Evolutionary conservation across 2,888 invertebrate genomes (phyloP).

Genomic region (Drosophila aldrichi): DNA sequence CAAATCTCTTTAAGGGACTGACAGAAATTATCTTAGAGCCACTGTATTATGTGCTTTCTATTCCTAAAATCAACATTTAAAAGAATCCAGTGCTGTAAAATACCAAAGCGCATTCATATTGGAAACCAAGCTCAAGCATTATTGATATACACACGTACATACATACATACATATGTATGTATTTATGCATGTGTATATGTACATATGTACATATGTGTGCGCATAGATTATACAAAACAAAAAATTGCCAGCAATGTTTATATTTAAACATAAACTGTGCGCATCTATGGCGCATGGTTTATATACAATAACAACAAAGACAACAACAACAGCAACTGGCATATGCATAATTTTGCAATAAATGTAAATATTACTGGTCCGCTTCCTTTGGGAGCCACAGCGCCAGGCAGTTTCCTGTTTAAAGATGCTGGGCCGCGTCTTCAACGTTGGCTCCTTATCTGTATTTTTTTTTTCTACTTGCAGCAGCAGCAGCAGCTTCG

Average conservation of each 20-base stretch:
- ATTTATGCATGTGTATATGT: not conserved
- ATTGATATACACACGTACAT: not conserved
- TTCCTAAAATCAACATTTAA: not conserved
- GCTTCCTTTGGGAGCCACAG: conserved; percentile 75
- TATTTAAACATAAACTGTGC: conserved; percentile 26
- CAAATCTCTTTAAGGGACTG: too few species aligned
- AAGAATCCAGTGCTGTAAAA: conserved; percentile 15
- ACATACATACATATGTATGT: not conserved
- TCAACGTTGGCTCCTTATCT: conserved; percentile 73
- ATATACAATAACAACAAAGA: conserved; percentile 14
- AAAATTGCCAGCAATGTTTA: conserved; percentile 33
- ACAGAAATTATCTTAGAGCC: too few species aligned
- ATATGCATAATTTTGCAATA: conserved; percentile 66
- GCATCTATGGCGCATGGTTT: conserved; percentile 26
- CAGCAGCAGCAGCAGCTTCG: conserved; percentile 25
- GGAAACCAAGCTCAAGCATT: not conserved
- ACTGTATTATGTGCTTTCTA: not conserved
- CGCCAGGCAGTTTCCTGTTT: conserved; percentile 74
- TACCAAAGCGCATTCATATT: not conserved
- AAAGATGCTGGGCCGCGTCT: conserved; percentile 36
- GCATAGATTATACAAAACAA: conserved; percentile 11
- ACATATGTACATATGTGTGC: not conserved
- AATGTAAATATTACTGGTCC: conserved; percentile 61
- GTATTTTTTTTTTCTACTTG: conserved; percentile 13
- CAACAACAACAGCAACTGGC: conserved; percentile 15